Evolutionary conservation across 2,797 vertebrate genomes (phyloP).

Genomic region (Hypotaenidia okinawae): DNA sequence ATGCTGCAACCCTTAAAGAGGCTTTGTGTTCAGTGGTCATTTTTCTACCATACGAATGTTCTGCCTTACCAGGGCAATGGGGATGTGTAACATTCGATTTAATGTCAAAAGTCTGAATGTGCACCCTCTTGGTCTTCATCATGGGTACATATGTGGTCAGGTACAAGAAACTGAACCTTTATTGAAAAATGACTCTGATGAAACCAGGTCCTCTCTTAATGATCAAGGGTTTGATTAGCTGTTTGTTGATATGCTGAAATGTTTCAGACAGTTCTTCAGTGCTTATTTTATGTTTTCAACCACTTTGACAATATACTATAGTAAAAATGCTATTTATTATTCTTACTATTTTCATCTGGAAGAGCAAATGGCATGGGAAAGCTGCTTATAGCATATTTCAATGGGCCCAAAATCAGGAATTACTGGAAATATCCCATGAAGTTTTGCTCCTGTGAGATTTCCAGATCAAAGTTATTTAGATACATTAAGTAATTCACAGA

Average conservation of each 20-base stretch:
- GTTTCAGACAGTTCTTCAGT: background rate
- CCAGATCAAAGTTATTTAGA: background rate
- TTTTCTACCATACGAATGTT: background rate
- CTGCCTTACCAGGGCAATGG: background rate
- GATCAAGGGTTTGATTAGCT: background rate
- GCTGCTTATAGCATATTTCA: background rate
- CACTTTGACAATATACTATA: background rate
- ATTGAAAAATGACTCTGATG: background rate
- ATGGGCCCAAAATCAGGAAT: background rate
- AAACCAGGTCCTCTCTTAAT: background rate
- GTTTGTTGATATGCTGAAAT: background rate
- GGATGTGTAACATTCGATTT: background rate
- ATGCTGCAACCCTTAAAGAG: background rate
- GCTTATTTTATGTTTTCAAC: background rate
- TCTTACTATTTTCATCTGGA: background rate
- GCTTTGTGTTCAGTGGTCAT: background rate
- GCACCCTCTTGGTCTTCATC: background rate
- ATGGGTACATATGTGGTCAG: rapidly evolving
- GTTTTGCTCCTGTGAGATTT: background rate
- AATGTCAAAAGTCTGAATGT: rapidly evolving
- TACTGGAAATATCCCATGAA: background rate
- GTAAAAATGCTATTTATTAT: background rate
- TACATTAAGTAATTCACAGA: background rate
- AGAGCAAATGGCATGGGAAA: background rate
- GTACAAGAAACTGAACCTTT: background rate